Conservation (phyloP, 2,888 invertebrate genomes). For the Orthosia gothica region DNA sequence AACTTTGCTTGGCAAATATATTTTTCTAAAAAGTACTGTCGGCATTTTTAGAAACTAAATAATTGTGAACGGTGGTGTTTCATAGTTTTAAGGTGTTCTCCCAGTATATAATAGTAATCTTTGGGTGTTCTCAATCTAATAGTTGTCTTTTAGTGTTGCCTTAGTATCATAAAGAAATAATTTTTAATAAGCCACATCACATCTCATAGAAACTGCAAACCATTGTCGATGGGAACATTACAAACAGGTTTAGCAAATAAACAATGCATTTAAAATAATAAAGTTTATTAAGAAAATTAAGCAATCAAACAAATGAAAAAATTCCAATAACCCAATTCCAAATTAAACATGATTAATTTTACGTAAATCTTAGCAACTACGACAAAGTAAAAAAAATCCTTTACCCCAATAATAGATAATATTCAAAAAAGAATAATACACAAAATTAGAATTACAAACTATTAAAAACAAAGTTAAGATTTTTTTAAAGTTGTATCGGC, state of each 20-base stretch:
- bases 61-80: too few species aligned
- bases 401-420: constrained; percentile 61
- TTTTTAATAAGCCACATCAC: not conserved
- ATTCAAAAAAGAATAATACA: constrained; percentile 61
- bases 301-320: constrained; percentile 53
- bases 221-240: not conserved
- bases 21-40: too few species aligned
- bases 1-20: too few species aligned
- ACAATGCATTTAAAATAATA: constrained; percentile 55
- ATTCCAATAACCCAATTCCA: constrained; percentile 63
- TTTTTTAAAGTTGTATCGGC: constrained; percentile 48
- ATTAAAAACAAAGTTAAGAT: constrained; percentile 56
- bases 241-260: not conserved
- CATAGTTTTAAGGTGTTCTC: too few species aligned
- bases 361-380: constrained; percentile 64
- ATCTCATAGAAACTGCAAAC: not conserved
- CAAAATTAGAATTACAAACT: constrained; percentile 59
- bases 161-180: not conserved
- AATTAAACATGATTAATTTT: constrained; percentile 51
- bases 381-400: constrained; percentile 57
- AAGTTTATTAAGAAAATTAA: constrained; percentile 59
- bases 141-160: too few species aligned
- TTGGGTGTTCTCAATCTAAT: too few species aligned
- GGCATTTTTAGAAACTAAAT: too few species aligned
- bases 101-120: too few species aligned